These are phyloP conservation scores for Prionace glauca DNA, from an alignment of 2,797 vertebrate species.

Conservation along the genomic window DNA sequence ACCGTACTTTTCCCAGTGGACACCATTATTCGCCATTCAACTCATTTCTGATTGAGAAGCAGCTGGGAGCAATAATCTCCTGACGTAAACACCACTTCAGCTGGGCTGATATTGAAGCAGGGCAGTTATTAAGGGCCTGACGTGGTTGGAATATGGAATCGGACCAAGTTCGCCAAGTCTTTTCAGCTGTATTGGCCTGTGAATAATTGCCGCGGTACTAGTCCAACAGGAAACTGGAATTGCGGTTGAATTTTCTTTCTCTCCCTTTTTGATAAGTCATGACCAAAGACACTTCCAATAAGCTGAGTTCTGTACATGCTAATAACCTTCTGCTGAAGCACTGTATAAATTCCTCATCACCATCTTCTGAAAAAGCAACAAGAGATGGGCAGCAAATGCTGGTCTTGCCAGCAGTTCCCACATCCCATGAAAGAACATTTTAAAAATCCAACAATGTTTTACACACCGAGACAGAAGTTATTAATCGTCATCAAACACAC, in stretches of 20 bases:
- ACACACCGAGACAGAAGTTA: too few relatives aligned
- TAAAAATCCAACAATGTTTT: too few relatives aligned
- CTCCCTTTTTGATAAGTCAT: background rate
- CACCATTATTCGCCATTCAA: background rate
- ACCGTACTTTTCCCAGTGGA: conserved; percentile 22
- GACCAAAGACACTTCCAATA: background rate
- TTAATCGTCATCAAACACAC: too few relatives aligned
- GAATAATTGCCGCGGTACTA: background rate
- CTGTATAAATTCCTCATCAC: too few relatives aligned
- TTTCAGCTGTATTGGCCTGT: conserved; percentile 7
- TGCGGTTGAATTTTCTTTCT: background rate
- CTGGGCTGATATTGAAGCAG: conserved; percentile 15
- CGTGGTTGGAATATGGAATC: background rate
- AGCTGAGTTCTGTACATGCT: background rate
- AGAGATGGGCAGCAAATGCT: too few relatives aligned
- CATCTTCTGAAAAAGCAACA: too few relatives aligned
- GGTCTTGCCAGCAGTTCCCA: too few relatives aligned
- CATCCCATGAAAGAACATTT: too few relatives aligned
- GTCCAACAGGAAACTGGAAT: background rate
- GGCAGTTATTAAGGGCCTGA: conserved; percentile 13
- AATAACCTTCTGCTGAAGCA: background rate
- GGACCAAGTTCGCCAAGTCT: background rate
- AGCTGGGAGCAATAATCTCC: conserved; percentile 24
- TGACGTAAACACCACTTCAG: conserved; percentile 20
- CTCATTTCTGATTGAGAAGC: background rate